phyloP scores from a whole-genome alignment of 2,888 invertebrate species.

The Mactromeris polynyma region DNA sequence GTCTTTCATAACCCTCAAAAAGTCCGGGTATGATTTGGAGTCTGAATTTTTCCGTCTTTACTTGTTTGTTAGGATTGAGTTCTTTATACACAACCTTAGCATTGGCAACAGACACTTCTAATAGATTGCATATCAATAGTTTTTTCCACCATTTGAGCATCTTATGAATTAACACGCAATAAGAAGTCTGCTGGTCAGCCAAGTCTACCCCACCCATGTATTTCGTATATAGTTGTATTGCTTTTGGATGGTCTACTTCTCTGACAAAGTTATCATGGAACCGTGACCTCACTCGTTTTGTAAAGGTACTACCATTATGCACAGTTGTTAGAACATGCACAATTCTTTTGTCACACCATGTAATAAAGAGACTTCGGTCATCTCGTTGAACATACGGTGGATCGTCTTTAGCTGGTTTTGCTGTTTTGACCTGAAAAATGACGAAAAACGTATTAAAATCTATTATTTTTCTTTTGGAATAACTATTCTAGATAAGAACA shows the following conservation, averaged over 20 bases:
- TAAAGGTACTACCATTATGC: conserved; percentile 28
- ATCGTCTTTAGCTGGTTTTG: conserved; percentile 45
- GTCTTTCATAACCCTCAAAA: conserved; percentile 20
- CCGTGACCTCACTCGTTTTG: conserved; percentile 35
- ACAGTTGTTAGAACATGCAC: conserved; percentile 48
- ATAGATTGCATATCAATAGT: conserved; percentile 35
- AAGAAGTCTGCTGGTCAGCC: not conserved
- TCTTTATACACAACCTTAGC: conserved; percentile 35
- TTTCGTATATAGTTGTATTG: conserved; percentile 18
- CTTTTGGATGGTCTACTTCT: conserved; percentile 32
- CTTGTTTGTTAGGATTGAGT: conserved; percentile 18
- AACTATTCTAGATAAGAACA: too few species aligned
- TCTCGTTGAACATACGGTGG: conserved; percentile 22
- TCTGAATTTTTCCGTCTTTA: conserved; percentile 44
- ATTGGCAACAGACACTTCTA: conserved; percentile 52
- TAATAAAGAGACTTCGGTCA: conserved; percentile 26
- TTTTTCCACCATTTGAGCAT: conserved; percentile 63
- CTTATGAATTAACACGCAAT: not conserved
- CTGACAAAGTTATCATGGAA: conserved; percentile 13
- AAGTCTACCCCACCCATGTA: conserved; percentile 14
- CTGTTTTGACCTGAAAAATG: conserved; percentile 28
- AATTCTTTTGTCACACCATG: conserved; percentile 50
- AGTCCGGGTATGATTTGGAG: conserved; percentile 32
- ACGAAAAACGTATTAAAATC: too few species aligned
- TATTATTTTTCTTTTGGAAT: too few species aligned